These are phyloP conservation scores for Lepidurus packardi DNA, from an alignment of 1,140 invertebrate species.

Conservation along the genomic window DNA sequence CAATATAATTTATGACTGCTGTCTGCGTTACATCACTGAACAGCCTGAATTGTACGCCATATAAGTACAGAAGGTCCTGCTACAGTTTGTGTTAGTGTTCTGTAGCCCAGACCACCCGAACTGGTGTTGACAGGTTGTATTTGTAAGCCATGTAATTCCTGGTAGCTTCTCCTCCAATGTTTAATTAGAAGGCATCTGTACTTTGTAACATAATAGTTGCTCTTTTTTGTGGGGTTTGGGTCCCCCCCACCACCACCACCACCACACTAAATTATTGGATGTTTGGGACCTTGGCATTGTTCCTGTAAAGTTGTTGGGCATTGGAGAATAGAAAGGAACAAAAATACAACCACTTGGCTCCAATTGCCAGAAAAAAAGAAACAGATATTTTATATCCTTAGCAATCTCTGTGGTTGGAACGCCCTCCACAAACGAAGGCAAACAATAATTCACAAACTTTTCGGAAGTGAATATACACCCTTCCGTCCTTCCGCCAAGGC, in stretches of 20 bases:
- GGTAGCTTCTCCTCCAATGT: not conserved
- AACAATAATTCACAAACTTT: not conserved
- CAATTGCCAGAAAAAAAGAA: constrained; percentile 1
- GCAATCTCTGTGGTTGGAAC: not conserved
- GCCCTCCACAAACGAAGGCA: not conserved
- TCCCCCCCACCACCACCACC: not conserved
- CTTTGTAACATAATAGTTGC: not conserved
- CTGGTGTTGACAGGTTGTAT: constrained; percentile 2
- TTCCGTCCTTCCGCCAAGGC: too few relatives aligned
- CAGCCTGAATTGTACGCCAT: not conserved
- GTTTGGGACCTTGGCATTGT: not conserved
- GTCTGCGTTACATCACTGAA: not conserved
- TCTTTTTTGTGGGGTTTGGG: not conserved
- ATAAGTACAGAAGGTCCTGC: not conserved
- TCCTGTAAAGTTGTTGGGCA: not conserved
- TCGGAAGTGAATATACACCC: too few relatives aligned
- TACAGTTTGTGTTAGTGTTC: not conserved
- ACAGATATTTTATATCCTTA: not conserved
- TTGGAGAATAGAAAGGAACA: not conserved
- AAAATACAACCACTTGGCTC: not conserved
- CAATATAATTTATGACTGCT: not conserved
- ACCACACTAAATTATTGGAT: not conserved
- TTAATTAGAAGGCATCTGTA: not conserved
- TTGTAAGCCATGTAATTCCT: not conserved
- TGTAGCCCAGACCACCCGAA: not conserved